These are phyloP conservation scores for Drosophila dives DNA, from an alignment of 2,888 invertebrate species.

Conservation along the genomic window DNA sequence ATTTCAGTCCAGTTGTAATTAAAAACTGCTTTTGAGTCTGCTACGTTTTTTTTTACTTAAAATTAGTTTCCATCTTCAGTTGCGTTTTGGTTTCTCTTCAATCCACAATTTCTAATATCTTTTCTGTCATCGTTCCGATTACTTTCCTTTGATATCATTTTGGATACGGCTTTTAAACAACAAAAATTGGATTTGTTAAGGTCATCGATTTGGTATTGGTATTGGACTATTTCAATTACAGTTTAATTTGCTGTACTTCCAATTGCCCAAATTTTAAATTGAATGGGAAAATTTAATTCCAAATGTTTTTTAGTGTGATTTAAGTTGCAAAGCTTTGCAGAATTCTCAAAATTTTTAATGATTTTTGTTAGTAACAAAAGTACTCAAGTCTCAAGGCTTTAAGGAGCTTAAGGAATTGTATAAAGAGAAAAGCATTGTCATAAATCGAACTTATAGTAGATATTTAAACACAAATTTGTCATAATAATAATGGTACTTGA, in stretches of 20 bases:
- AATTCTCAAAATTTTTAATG: not conserved
- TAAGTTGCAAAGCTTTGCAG: not conserved
- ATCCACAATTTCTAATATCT: conserved; percentile 27
- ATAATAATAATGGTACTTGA: not conserved
- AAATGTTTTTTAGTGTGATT: not conserved
- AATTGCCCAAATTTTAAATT: not conserved
- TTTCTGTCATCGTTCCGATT: not conserved
- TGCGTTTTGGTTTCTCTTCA: conserved; percentile 31
- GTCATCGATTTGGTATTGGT: conserved; percentile 9
- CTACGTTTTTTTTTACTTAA: conserved; percentile 63
- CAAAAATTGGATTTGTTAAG: not conserved
- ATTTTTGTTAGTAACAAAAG: not conserved
- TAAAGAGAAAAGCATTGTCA: not conserved
- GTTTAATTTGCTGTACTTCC: not conserved
- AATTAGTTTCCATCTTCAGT: conserved; percentile 64
- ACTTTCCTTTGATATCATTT: conserved; percentile 30
- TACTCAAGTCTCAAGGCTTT: no score
- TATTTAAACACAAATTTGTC: not conserved
- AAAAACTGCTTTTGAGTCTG: conserved; percentile 75
- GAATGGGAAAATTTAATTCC: not conserved
- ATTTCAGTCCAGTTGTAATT: conserved; percentile 78
- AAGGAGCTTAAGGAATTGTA: not conserved
- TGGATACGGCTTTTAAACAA: not conserved
- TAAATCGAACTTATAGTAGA: not conserved
- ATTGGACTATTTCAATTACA: not conserved